Evolutionary conservation across 2,113 vertebrate genomes (phyloP).

Genomic region (Pipra filicauda): DNA sequence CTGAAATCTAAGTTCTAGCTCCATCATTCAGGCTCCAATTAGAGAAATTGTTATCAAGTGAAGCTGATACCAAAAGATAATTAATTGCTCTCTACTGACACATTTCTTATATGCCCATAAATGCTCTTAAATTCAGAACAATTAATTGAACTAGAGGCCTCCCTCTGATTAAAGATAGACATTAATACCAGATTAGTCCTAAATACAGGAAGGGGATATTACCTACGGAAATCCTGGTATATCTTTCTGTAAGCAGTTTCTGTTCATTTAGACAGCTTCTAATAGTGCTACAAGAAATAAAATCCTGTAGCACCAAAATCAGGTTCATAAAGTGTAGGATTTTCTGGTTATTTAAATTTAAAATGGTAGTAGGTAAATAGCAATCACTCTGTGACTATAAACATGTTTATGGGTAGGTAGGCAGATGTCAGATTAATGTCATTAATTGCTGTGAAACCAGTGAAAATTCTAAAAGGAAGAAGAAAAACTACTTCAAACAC

Average conservation of each 20-base stretch:
- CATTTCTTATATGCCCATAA: not conserved
- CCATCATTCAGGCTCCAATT: not conserved
- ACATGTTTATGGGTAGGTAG: not conserved
- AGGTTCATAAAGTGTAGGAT: not conserved
- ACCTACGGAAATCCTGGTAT: not conserved
- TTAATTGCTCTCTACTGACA: not conserved
- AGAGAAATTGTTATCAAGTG: not conserved
- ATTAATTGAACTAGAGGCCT: not conserved
- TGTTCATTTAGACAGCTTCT: not conserved
- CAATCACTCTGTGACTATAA: not conserved
- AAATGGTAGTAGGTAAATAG: not conserved
- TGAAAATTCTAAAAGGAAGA: not conserved
- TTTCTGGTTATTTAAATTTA: not conserved
- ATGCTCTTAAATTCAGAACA: not conserved
- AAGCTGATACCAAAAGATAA: not conserved
- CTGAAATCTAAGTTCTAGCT: not conserved
- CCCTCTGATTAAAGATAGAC: not conserved
- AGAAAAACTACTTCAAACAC: not conserved
- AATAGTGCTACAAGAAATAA: not conserved
- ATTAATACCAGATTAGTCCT: slow-evolving; percentile 5
- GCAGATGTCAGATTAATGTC: not conserved
- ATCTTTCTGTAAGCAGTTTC: not conserved
- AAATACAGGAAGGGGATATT: slow-evolving; percentile 1
- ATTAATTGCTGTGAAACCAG: not conserved
- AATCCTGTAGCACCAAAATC: not conserved